A percentile compares a stretch with the other conserved stretches of the same genome.
Conservation (phyloP, 23 tunicate genomes). For the Ascidia mentula region DNA sequence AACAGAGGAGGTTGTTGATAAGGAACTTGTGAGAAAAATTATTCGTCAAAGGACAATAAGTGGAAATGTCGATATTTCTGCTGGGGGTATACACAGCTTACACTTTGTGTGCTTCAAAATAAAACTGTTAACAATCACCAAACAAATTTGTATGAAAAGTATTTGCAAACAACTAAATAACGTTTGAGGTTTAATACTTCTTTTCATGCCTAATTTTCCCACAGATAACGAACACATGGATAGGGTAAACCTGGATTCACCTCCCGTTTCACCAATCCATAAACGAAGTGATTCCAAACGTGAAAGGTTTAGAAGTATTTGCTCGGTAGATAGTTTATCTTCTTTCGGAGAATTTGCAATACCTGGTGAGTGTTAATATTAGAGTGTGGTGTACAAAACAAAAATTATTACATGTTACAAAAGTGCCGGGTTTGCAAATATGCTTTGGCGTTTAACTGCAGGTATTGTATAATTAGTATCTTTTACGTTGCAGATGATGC, state of each 20-base stretch:
- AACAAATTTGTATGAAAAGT: too few species aligned
- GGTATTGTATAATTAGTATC: too few species aligned
- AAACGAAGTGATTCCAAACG: not conserved
- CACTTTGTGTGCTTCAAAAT: too few species aligned
- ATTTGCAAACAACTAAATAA: too few species aligned
- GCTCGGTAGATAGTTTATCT: constrained; percentile 33
- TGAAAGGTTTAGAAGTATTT: constrained; percentile 33
- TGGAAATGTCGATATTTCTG: not conserved
- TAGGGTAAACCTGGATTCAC: not conserved
- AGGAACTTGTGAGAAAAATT: constrained; percentile 49
- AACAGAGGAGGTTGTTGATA: constrained; percentile 38
- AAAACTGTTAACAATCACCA: too few species aligned
- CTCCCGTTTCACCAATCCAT: not conserved
- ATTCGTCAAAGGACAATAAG: constrained; percentile 23
- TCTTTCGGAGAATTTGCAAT: constrained; percentile 33
- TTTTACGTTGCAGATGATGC: constrained; percentile 12
- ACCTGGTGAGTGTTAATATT: not conserved
- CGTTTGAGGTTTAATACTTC: too few species aligned
- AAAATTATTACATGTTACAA: not conserved
- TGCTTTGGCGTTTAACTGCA: too few species aligned
- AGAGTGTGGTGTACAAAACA: too few species aligned
- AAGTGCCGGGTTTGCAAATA: not conserved
- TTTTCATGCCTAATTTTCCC: not conserved
- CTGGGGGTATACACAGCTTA: too few species aligned
- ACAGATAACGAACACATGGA: not conserved